Evolutionary conservation across 2,113 vertebrate species (phyloP), one percentile per base, ranked within the genome.

Genomic region (Erinaceus europaeus): DNA sequence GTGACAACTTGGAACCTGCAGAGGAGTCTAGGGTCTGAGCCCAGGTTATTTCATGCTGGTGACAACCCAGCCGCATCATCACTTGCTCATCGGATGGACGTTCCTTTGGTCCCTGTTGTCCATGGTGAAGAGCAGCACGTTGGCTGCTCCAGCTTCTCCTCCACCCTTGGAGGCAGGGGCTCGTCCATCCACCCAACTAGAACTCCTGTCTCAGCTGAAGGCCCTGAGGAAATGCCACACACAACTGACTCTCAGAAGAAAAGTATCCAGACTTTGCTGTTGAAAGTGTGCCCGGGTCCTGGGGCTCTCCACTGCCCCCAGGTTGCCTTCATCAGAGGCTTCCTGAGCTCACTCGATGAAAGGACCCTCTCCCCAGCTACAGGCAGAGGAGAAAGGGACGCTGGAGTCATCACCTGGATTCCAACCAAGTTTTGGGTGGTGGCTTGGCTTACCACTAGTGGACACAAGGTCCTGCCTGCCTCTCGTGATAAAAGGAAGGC

Each of bases 81-180:
- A 89, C 92, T 92, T 91, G 91, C 74, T 93, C 95, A 87, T 96
- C 95, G 93, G 72, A 93, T 89, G 95, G 94, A 96, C 94, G 93
- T 91, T 82, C 73, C 92, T 94, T 84, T 94, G 95, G 95, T 94
- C 94, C 95, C 94, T 96, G 88, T 86, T 93, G 71, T 90, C 93
- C 94, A 91, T 94, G 95, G 87, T 93, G 89, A 94, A 94, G 87
- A 91, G 87, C 93, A 94, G 84, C 93, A 75, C 67, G 86, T 91
- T 94, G 92, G 78, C 88, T 87, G 95, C 92, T 94, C 85, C 91
- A 77, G 29, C 94, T 90, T 95, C 91, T 96, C 91, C 94, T 94
- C 94, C 88, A 84, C 90, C 77, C 89, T 87, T 93, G 95, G 95
- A 94, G 95, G 92, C 91, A 94, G 94, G 89, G 89, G 62, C 81